Evolutionary conservation across 53 echinoderm and acorn worm species (phyloP), one percentile per base, ranked within the genome.

Genomic region (Luidia sarsii): DNA sequence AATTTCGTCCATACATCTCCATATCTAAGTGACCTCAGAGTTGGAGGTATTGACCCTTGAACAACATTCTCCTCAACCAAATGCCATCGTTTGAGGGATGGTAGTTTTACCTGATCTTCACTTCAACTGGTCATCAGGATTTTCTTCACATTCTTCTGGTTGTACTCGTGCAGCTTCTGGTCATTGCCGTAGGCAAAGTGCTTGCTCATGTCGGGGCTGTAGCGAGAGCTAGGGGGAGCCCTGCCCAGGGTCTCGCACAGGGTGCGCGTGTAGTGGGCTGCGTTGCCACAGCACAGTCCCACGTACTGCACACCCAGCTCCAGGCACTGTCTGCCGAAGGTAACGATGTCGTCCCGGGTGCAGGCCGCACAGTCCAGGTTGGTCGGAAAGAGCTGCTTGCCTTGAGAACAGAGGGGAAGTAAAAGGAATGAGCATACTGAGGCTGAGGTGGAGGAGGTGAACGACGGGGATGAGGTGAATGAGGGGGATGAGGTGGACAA

Each of bases 201-300:
- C 24, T 81, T 69, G 8, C 54, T 52, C 87, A 87, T 87, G 57
- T 87, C 70, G 11, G 86, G 81, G 22, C 70, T 80, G 43, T 82
- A 90, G 16, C 73, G 46, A 6, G 88, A 81, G 1, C 90, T 91
- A 23, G 91, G 88, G 2, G 91, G 81, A 10, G 39, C 68, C 5
- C 91, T 70, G 32, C 94, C 94, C 11, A 87, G 36, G 22, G 75
- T 63, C 62, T 94, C 94, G 46, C 80, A 64, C 21, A 94, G 84
- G 7, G 82, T 64, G n/a, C 94, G 85, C 15, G 94, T 94, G 61
- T 71, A 85, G 68, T 84, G 85, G 16, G 91, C 74, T 29, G 80
- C 57, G 39, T 94, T 94, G 0, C 94, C 94, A 43, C 94, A 94
- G 34, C 94, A 94, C 19, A 94, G 60, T 0, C 94, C 94, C 1